Percentiles rank a stretch among this genome's conserved stretches.
Conservation (phyloP, 1,140 invertebrate species). For the Ptiloglossa arizonensis region DNA sequence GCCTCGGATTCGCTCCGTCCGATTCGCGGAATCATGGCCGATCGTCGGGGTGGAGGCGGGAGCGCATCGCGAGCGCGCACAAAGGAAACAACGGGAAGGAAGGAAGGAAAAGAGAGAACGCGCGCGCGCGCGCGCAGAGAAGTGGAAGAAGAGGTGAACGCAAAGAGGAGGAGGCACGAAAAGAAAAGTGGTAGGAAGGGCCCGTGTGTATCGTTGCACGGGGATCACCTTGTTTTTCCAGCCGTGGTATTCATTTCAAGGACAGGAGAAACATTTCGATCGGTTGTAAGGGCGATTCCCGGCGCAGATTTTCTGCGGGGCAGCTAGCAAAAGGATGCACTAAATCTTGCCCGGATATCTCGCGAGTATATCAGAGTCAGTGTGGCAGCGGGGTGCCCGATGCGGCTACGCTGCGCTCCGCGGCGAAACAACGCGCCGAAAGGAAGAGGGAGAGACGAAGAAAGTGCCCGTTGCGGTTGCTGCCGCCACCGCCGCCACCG, state of each 20-base stretch:
- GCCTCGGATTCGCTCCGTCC: too few species aligned
- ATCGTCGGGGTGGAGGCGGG: background rate
- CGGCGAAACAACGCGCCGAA: slow-evolving; percentile 29
- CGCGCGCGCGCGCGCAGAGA: too few species aligned
- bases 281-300: slow-evolving; percentile 74
- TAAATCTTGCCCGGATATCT: slow-evolving; percentile 75
- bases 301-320: slow-evolving; percentile 70
- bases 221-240: slow-evolving; percentile 65
- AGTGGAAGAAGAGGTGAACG: slow-evolving; percentile 14
- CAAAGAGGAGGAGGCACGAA: slow-evolving; percentile 20
- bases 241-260: slow-evolving; percentile 72
- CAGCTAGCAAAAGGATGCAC: slow-evolving; percentile 72
- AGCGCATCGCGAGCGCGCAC: background rate
- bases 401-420: slow-evolving; percentile 49
- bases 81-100: background rate
- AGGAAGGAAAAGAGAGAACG: background rate
- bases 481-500: slow-evolving; percentile 39
- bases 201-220: slow-evolving; percentile 37
- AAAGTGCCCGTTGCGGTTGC: slow-evolving; percentile 33
- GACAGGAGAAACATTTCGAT: slow-evolving; percentile 74
- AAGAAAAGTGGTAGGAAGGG: slow-evolving; percentile 19
- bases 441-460: slow-evolving; percentile 25
- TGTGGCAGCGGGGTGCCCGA: slow-evolving; percentile 74
- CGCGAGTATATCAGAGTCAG: slow-evolving; percentile 74
- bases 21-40: too few species aligned